Base-by-base conservation (phyloP, 2,113 vertebrate species). In the Cisticola juncidis region DNA sequence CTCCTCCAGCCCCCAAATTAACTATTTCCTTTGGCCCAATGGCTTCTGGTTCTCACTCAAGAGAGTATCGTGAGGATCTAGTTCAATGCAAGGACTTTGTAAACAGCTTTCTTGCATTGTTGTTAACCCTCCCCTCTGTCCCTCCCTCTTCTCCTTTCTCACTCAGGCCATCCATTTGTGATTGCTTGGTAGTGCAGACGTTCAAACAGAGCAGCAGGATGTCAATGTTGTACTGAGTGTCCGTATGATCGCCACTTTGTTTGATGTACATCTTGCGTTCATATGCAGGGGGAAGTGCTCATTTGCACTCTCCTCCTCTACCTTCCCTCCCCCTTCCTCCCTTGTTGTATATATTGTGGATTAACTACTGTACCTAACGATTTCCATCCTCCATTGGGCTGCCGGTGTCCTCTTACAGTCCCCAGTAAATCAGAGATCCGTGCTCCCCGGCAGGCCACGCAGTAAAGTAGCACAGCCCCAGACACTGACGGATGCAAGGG, bases 161-260 rank as follows among this genome's bases (percentile, higher is more conserved):
- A 65, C 87, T 88, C 92, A 71, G 81, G 88, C 91, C 92, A 72
- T 85, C 78, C 91, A 74, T 96, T 94, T 77, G 94, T 95, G 94
- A 88, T 95, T 94, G 92, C 95, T 45, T 1, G 0, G 40, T 92
- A 66, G 92, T 69, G 85, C 94, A 92, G 92, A 73, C 6, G 12
- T 90, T 64, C 88, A 56, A 95, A 45, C 86, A 45, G 60, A 44
- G 94, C 87, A 95, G 94, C 94, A 83, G 90, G 89, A 92, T 95
- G 90, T 96, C 35, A 16, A 45, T 95, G 94, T 96, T 83, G 72
- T 64, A 47, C 31, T 50, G 82, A 89, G 69, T 90, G 84, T 74
- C 86, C 18, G 4, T 54, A 77, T n/a, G 81, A 87, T 84, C 92
- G 93, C 92, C 94, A 92, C 58, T 96, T 88, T 47, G 81, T 94